Evolutionary conservation across 2,113 vertebrate species (phyloP), one percentile per base, ranked within the genome.

Genomic region (Crotalus tigris): DNA sequence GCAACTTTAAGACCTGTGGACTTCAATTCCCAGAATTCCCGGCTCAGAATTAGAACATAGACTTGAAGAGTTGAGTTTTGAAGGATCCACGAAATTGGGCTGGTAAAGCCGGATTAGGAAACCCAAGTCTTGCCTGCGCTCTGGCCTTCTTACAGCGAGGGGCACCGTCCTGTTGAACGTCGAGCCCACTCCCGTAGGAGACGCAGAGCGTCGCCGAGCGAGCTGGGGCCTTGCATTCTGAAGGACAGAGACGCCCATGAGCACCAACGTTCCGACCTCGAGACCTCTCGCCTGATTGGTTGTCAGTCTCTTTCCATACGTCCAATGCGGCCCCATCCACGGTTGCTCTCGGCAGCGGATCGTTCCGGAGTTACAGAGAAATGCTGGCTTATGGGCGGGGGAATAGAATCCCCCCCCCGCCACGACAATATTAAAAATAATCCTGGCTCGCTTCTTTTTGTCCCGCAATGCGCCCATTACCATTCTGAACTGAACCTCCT

Each of bases 361-460:
- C 17, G 12, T 15, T 39, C 39, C 24, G 33, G 44, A 8, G 11
- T 17, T 21, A 11, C 26, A 46, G 24, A 21, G 9, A 53, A n/a
- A 21, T 39, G 24, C 29, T 12, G 12, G 21, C 19, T 53, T 64
- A n/a, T 64, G 61, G 89, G 51, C 2, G 44, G 1, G 58, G 10
- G 2, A 0, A 1, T 2, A n/a, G 26, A 64, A 29, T n/a, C 26
- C 44, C 4, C 6, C 61, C 2, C 13, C 5, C 46, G 7, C 6
- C 0, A 29, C 39, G 3, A 12, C 6, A 12, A 49, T 39, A 33
- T 53, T 49, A n/a, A 24, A 10, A 9, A 44, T 46, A 5, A 17
- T 58, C 24, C 19, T 53, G 21, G 53, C 12, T 69, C 11, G 4
- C 4, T 4, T 19, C 0, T 39, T 46, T 57, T 91, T 7, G 54